Evolutionary conservation across 1,140 invertebrate genomes (phyloP), one percentile per base, ranked within the genome.

Genomic region (Drosophila persimilis): DNA sequence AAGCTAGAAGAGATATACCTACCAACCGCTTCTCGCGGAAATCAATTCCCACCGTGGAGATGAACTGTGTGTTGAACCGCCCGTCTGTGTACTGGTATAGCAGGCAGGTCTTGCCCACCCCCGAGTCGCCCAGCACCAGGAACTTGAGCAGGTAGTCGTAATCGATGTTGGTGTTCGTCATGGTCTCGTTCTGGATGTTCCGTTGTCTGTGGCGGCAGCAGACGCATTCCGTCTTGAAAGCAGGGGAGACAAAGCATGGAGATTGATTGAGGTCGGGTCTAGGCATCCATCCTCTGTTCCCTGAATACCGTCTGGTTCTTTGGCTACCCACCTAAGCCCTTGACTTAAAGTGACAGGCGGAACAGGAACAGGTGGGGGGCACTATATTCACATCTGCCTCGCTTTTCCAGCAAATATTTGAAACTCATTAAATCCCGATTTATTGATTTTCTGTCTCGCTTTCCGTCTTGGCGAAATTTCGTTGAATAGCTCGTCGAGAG

Each of bases 141-240:
- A 99, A 97, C 93, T 99, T 99, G 80, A 99, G 96, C 64, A 99
- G 94, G 92, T 98, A 99, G 93, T 99, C 98, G 93, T 99, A 99
- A 91, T 98, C 97, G 94, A 96, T 90, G 65, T 89, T 90, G 44
- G 72, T 50, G 35, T 58, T 62, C 61, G 85, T 62, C 75, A 84
- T 89, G 46, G 41, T 76, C 45, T 11, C 48, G 31, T 52, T 53
- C 46, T 47, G 24, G 7, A 7, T 17, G 45, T 15, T 47, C 45
- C 9, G 45, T 17, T 8, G 45, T 47, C 17, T 20, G 15, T 47
- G 20, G 1, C 15, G 45, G 9, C 47, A 22, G 46, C 60, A 65
- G 60, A 44, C 26, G 63, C 63, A 66, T 66, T 47, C 22, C 47
- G 61, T 65, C 47, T 72, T 75, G 73, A 24, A 67, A 67, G 29